Evolutionary conservation across 2,113 vertebrate genomes (phyloP), one percentile per base, ranked within the genome.

Genomic region (western clawed frog (Xenopus tropicalis)): DNA sequence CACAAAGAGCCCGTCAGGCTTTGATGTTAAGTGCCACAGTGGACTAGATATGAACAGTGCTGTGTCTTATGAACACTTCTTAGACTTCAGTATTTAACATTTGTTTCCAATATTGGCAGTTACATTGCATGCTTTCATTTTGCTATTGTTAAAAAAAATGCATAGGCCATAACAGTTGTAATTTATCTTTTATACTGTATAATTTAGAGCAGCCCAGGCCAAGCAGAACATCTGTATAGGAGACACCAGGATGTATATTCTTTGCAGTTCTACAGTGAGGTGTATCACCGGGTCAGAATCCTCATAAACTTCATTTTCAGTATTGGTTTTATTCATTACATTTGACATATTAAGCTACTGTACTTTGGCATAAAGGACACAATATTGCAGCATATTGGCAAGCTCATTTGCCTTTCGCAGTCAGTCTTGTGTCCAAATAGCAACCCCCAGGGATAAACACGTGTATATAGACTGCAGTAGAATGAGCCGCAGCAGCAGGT

Each of bases 331-430:
- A 92, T 93, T 93, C 91, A 93, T 95, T 94, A 90, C 85, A 94
- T 94, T 92, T 92, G 93, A 96, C 94, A 94, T 91, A 94, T 96
- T 93, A 95, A 93, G 93, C 93, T 92, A 92, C 93, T 93, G 91
- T 95, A 93, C 90, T 90, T 92, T 92, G 93, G 94, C 95, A 97
- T 93, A 94, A 94, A 93, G 93, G 93, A 94, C 92, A 93, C 94
- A 94, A 93, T 93, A 95, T 95, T 93, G 93, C 92, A 96, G 93
- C 95, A 96, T 98, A 95, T 97, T 98, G 95, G 94, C 93, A 93
- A 92, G 91, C 95, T 96, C 93, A 94, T 97, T 96, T 96, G 94
- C 93, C 91, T 96, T 94, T 94, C 94, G 90, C 93, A 93, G 94
- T 88, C 82, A 94, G 94, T 86, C 87, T 91, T 85, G 93, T 94